Evolutionary conservation across 2,888 invertebrate genomes (phyloP).

Genomic region (Carterocephalus palaemon): DNA sequence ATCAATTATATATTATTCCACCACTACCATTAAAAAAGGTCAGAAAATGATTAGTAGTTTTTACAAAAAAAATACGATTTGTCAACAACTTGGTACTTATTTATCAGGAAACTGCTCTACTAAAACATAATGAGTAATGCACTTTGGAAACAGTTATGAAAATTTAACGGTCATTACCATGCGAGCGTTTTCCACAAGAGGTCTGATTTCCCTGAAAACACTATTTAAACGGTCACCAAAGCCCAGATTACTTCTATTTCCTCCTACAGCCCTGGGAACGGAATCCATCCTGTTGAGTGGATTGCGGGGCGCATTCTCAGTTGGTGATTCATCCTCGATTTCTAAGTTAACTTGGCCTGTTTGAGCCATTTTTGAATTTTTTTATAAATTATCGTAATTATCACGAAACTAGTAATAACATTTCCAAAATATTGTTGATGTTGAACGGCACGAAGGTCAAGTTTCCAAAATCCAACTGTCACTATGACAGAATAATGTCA

Average conservation of each 20-base stretch:
- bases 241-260: conserved; percentile 59
- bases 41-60: too few species aligned
- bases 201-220: conserved; percentile 81
- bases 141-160: too few species aligned
- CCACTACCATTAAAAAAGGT: too few species aligned
- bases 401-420: conserved; percentile 31
- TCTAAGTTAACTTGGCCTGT: conserved; percentile 65
- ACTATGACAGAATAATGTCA: conserved; percentile 2
- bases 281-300: conserved; percentile 57
- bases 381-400: conserved; percentile 15
- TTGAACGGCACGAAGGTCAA: conserved; percentile 40
- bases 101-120: too few species aligned
- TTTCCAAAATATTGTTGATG: conserved; percentile 40
- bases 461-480: conserved; percentile 21
- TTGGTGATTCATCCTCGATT: conserved; percentile 59
- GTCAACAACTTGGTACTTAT: too few species aligned
- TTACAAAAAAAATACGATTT: too few species aligned
- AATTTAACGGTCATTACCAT: conserved; percentile 63
- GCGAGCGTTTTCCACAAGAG: conserved; percentile 81
- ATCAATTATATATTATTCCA: too few species aligned
- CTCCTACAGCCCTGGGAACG: conserved; percentile 48
- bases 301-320: conserved; percentile 51
- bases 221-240: conserved; percentile 67
- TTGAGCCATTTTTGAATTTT: conserved; percentile 53
- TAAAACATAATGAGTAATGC: background rate